Evolutionary conservation across 2,797 vertebrate genomes (phyloP).

Genomic region (Ciconia nigra): DNA sequence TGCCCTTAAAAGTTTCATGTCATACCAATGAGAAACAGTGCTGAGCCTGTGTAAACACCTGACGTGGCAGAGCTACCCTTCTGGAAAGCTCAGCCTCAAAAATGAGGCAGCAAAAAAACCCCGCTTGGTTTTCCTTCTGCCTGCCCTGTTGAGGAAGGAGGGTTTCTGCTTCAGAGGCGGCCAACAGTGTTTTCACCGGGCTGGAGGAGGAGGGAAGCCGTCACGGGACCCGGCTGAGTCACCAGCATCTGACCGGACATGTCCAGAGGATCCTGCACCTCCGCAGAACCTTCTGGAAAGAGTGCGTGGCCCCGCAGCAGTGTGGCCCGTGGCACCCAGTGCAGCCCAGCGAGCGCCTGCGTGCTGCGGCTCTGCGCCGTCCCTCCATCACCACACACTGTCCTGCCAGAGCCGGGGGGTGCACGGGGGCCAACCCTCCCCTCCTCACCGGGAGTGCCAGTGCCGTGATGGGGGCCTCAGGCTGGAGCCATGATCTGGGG

Average conservation of each 20-base stretch:
- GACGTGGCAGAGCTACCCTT: neutral
- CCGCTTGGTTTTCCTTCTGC: neutral
- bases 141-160: neutral
- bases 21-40: neutral
- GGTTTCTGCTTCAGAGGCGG: neutral
- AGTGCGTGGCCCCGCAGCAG: fast-evolving
- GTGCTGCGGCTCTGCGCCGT: fast-evolving
- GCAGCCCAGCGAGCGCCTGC: fast-evolving
- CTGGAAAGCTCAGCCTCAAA: neutral
- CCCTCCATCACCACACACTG: neutral
- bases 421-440: neutral
- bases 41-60: neutral
- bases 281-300: constrained; percentile 37
- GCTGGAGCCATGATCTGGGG: neutral
- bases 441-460: neutral
- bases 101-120: neutral
- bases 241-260: neutral
- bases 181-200: neutral
- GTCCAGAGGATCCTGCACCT: neutral
- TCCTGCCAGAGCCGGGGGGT: neutral
- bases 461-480: neutral
- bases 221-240: constrained; percentile 49
- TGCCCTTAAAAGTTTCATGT: neutral
- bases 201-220: neutral
- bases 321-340: fast-evolving